Conservation (phyloP, 2,797 vertebrate genomes). For the Lepilemur septentrionalis region DNA sequence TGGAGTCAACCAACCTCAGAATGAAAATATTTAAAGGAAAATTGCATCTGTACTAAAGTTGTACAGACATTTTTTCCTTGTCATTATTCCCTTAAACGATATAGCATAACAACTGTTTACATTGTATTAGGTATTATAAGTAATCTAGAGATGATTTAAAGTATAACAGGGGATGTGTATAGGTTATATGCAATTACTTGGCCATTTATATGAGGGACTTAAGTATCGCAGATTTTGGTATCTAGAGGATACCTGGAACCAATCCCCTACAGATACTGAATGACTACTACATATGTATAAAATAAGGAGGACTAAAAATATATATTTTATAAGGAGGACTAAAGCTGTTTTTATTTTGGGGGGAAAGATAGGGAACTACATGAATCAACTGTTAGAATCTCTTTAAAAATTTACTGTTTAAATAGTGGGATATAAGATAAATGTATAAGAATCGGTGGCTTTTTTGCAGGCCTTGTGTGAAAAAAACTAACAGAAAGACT, state of each 20-base stretch:
- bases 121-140: neutral
- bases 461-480: neutral
- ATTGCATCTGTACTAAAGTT: neutral
- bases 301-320: neutral
- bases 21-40: neutral
- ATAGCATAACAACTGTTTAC: neutral
- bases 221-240: neutral
- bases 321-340: neutral
- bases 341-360: neutral
- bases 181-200: neutral
- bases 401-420: slow-evolving; percentile 6
- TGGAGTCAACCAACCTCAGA: neutral
- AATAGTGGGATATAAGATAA: neutral
- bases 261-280: neutral
- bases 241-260: neutral
- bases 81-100: neutral
- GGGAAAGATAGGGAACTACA: neutral
- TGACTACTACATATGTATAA: neutral
- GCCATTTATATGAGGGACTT: neutral
- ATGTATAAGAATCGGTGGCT: neutral
- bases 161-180: neutral
- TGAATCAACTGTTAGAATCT: neutral
- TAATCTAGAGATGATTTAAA: neutral
- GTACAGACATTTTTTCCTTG: neutral
- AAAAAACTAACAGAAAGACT: neutral